These are phyloP conservation scores for Sternarchorhynchus goeldii DNA, from an alignment of 2,797 vertebrate species.

Conservation along the genomic window DNA sequence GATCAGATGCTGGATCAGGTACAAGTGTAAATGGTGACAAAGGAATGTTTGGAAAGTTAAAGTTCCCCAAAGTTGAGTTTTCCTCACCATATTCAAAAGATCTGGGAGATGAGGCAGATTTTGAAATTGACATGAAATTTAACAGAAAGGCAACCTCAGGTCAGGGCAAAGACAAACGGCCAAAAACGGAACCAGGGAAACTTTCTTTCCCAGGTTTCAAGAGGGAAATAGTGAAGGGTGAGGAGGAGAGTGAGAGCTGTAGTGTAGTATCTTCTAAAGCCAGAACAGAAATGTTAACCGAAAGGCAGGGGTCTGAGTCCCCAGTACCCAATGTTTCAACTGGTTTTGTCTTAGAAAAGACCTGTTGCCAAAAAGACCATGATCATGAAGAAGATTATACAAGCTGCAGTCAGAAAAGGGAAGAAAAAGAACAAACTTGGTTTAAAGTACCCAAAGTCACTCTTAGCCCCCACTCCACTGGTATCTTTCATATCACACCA, in stretches of 20 bases:
- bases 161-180: slow-evolving; percentile 47
- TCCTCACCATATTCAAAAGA: slow-evolving; percentile 73
- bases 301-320: slow-evolving; percentile 70
- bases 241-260: slow-evolving; percentile 24
- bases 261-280: slow-evolving; percentile 71
- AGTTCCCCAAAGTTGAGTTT: slow-evolving; percentile 81
- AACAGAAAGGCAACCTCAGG: slow-evolving; percentile 57
- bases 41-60: slow-evolving; percentile 70
- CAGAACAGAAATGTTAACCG: slow-evolving; percentile 73
- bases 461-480: slow-evolving; percentile 78
- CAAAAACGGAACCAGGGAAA: slow-evolving; percentile 65
- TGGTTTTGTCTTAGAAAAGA: slow-evolving; percentile 64
- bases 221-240: slow-evolving; percentile 55
- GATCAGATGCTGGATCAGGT: slow-evolving; percentile 53
- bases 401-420: slow-evolving; percentile 46
- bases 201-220: slow-evolving; percentile 62
- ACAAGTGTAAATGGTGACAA: slow-evolving; percentile 64
- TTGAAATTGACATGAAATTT: slow-evolving; percentile 55
- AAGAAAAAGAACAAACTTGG: slow-evolving; percentile 73
- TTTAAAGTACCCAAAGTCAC: slow-evolving; percentile 82
- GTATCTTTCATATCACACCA: slow-evolving; percentile 73
- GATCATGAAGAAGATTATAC: slow-evolving; percentile 15
- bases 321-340: slow-evolving; percentile 61
- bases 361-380: slow-evolving; percentile 63
- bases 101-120: slow-evolving; percentile 50